phyloP scores from a whole-genome alignment of 2,797 vertebrate genomes.

The Acanthis flammea region DNA sequence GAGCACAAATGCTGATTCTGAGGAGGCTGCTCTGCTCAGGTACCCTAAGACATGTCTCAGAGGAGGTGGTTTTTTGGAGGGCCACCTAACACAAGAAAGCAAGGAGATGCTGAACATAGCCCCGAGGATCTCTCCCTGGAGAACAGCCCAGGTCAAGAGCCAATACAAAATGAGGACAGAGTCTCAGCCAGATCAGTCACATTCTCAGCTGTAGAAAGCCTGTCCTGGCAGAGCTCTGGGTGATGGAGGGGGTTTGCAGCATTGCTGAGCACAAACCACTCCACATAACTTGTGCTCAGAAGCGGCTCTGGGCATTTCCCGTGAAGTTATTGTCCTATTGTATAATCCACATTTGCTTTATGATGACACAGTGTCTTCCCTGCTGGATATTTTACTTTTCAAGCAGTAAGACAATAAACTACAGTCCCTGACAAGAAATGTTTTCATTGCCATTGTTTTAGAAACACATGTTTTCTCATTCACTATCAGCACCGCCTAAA shows the following conservation, averaged over 20 bases:
- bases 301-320: slow-evolving; percentile 51
- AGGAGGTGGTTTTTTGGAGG: not conserved
- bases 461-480: slow-evolving; percentile 62
- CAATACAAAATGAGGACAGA: not conserved
- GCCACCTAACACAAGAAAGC: not conserved
- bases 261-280: not conserved
- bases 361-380: slow-evolving; percentile 67
- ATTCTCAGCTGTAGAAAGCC: slow-evolving; percentile 2
- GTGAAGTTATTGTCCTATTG: slow-evolving; percentile 53
- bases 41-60: not conserved
- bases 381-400: slow-evolving; percentile 69
- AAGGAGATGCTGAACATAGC: not conserved
- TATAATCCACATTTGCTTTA: slow-evolving; percentile 71
- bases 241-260: not conserved
- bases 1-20: not conserved
- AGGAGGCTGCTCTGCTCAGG: not conserved
- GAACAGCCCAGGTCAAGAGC: not conserved
- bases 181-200: not conserved
- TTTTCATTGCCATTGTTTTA: slow-evolving; percentile 68
- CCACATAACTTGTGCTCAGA: slow-evolving; percentile 34
- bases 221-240: not conserved
- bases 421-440: slow-evolving; percentile 51
- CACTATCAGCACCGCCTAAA: slow-evolving; percentile 58
- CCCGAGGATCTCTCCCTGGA: not conserved
- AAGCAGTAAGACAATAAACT: slow-evolving; percentile 61